Base-by-base conservation (phyloP, 2,797 vertebrate species). In the Rhodeus uyekii region DNA sequence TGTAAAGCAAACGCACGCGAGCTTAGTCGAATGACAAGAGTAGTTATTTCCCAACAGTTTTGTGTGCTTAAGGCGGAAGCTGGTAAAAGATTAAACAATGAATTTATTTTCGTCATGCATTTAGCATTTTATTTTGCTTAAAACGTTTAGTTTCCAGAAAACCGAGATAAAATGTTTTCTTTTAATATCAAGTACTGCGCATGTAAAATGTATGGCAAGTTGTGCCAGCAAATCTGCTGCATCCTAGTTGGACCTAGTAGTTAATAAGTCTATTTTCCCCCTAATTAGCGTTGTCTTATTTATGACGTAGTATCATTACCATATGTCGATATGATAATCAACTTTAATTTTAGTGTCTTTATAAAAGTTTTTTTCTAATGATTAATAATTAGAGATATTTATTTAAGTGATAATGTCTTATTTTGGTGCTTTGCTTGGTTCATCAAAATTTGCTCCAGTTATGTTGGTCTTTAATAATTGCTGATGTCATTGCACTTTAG, bases 31-130 rank as follows among this genome's bases (percentile, higher is more conserved):
- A 34, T 18, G 7, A 61, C 53, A 32, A 32, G 53, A 22, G 22
- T n/a, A 3, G 16, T 32, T 36, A 8, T 39, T 61, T 76, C 53
- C 4, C 12, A 42, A 14, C 5, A 46, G 36, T 34, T 24, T 46
- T 61, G 42, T n/a, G 9, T 71, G 16, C 19, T 46, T 36, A 71
- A 44, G 38, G 61, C 14, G 63, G 63, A 67, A 78, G 34, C 76
- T 24, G 7, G 10, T 42, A 16, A 42, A 58, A 16, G 7, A 42
- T 79, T 27, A 22, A 55, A 27, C 60, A 4, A n/a, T 6, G 42
- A 3, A 2, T 22, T 19, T 22, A 4, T 18, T 53, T 38, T 22
- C 19, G 14, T 39, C 34, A 1, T 64, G 16, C 34, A 36, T 22
- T 64, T 9, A 8, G 61, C 16, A 0, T 2, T 34, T 63, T 36